Base-by-base conservation (phyloP, 2,113 vertebrate genomes). In the Cisticola juncidis region DNA sequence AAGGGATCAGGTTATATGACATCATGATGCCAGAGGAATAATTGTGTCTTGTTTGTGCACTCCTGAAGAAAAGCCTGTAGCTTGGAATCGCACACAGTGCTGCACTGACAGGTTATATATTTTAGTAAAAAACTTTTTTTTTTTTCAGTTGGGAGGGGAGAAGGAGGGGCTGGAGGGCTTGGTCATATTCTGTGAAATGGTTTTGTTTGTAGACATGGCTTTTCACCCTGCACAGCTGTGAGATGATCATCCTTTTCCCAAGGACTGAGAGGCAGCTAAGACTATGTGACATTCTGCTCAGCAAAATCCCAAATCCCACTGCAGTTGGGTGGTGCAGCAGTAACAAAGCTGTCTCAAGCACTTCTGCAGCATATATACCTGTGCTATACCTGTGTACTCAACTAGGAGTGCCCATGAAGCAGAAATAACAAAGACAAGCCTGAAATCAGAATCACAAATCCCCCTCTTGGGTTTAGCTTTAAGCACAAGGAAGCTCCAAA, bases 11-110 rank as follows among this genome's bases (percentile, higher is more conserved):
- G 56, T 83, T 78, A 42, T 78, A 94, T 81, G 82, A 94, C 61
- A 64, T 81, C 83, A 85, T 57, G 51, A 60, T 81, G 19, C 35
- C 89, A 88, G 88, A 95, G 73, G 65, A 96, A 25, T 90, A 92
- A 83, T 42, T 84, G 58, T 47, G 62, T 53, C 24, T 81, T 77
- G 57, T 88, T 91, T 85, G 35, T 56, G n/a, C 35, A 80, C 29
- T 35, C 57, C 50, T 68, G 60, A 86, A 88, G 44, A 77, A 62
- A 77, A 93, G 31, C 26, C 50, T 22, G 24, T 33, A 86, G 48
- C 26, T 51, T 60, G 57, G 80, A 92, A 56, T 50, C 3, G 7
- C 47, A 73, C 31, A 64, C 29, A 54, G 9, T 45, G 42, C 12
- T 81, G 56, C 53, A 48, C 1, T 33, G 5, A 70, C 20, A 68